Percentiles rank a stretch among this genome's conserved stretches.
Evolutionary conservation across 2,797 vertebrate genomes (phyloP).

Genomic region (Mormyrops boulengeri): DNA sequence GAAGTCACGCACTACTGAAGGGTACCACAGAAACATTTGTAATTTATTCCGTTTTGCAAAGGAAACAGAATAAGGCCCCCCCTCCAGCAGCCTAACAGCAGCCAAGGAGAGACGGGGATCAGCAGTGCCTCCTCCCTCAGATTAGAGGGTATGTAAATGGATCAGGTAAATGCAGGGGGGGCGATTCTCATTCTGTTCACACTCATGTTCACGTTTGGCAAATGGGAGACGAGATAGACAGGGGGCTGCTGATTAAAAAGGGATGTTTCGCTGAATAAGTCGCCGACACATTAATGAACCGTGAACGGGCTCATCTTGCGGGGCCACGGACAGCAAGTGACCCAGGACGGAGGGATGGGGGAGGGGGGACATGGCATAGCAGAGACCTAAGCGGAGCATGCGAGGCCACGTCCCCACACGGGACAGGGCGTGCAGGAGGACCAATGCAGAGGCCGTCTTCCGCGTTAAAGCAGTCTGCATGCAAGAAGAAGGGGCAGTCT

Average conservation of each 20-base stretch:
- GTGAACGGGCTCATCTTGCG: conserved; percentile 36
- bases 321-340: neutral
- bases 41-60: conserved; percentile 52
- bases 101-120: conserved; percentile 25
- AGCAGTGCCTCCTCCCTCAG: conserved; percentile 9
- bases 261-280: conserved; percentile 54
- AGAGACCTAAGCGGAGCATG: neutral
- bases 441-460: neutral
- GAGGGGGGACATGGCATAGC: neutral
- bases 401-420: neutral
- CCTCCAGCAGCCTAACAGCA: conserved; percentile 54
- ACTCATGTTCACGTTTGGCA: conserved; percentile 43
- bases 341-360: neutral
- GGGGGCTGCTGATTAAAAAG: conserved; percentile 55
- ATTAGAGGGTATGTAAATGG: conserved; percentile 57
- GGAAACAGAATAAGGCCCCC: conserved; percentile 39
- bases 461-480: neutral
- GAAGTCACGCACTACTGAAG: conserved; percentile 31
- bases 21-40: conserved; percentile 48
- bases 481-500: neutral
- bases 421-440: neutral
- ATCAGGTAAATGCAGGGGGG: conserved; percentile 50
- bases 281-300: conserved; percentile 65
- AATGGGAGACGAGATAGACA: conserved; percentile 16
- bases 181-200: conserved; percentile 55